These are phyloP conservation scores for Patella depressa DNA, from an alignment of 2,888 invertebrate genomes.

Conservation along the genomic window DNA sequence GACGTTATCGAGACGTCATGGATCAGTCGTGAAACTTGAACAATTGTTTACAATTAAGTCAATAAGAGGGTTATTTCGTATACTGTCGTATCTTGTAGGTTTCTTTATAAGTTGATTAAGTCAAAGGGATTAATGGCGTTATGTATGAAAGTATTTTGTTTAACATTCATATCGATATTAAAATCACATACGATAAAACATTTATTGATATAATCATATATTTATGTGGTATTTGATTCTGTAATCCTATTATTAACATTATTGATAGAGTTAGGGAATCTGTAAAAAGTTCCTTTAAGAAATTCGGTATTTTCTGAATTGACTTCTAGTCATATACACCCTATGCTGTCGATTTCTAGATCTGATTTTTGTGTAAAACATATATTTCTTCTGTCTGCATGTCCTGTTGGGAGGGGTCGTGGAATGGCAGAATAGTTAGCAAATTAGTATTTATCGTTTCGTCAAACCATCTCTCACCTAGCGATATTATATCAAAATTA, in stretches of 20 bases:
- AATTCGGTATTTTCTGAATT: neutral
- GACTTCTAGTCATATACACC: neutral
- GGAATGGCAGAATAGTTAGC: no score
- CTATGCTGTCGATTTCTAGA: neutral
- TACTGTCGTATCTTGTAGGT: no score
- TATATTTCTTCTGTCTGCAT: neutral
- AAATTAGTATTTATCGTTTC: no score
- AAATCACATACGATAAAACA: neutral
- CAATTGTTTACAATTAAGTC: no score
- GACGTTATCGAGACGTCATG: no score
- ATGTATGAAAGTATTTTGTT: slow-evolving; percentile 6
- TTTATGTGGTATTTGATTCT: neutral
- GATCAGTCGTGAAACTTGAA: no score
- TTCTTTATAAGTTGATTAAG: neutral
- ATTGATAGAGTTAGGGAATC: neutral
- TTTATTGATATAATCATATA: neutral
- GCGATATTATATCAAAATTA: no score
- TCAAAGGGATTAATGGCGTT: neutral
- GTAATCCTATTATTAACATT: neutral
- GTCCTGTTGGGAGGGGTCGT: neutral
- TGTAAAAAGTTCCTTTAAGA: neutral
- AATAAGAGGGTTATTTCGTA: no score
- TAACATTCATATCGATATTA: neutral
- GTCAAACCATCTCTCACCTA: no score
- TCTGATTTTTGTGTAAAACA: neutral